phyloP scores from a whole-genome alignment of 2,113 vertebrate genomes.

The Entomyzon cyanotis region DNA sequence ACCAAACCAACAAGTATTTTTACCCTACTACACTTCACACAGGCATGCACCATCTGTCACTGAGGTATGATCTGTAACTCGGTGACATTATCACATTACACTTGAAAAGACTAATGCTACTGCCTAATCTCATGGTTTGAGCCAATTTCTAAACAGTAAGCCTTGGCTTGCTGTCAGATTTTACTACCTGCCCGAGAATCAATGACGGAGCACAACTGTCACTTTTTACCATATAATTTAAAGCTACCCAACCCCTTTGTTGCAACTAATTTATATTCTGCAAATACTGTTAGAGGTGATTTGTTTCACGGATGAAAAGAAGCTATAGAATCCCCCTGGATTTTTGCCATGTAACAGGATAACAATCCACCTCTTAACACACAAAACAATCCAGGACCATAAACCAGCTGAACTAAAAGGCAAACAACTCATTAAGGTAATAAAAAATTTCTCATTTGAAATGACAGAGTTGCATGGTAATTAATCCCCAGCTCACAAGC shows the following conservation, averaged over 20 bases:
- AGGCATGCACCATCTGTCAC: slow-evolving; percentile 42
- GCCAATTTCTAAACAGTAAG: slow-evolving; percentile 40
- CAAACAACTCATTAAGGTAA: neutral
- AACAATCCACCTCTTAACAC: neutral
- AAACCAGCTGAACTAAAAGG: neutral
- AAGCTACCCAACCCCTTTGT: neutral
- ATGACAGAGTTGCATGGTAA: neutral
- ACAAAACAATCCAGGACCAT: neutral
- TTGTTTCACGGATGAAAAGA: neutral
- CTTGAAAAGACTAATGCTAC: slow-evolving; percentile 34
- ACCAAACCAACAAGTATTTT: slow-evolving; percentile 37
- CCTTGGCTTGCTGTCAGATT: neutral
- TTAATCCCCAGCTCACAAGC: neutral
- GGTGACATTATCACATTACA: slow-evolving; percentile 59
- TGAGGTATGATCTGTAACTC: neutral
- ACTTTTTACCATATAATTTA: neutral
- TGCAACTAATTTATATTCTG: neutral
- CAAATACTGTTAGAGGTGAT: neutral
- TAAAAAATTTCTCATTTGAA: neutral
- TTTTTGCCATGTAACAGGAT: neutral
- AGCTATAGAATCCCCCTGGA: neutral
- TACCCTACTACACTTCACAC: neutral
- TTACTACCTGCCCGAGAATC: neutral
- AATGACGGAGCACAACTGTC: neutral
- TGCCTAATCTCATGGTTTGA: slow-evolving; percentile 36